Conservation (phyloP, 2,797 vertebrate species). For the Cottoperca gobio region DNA sequence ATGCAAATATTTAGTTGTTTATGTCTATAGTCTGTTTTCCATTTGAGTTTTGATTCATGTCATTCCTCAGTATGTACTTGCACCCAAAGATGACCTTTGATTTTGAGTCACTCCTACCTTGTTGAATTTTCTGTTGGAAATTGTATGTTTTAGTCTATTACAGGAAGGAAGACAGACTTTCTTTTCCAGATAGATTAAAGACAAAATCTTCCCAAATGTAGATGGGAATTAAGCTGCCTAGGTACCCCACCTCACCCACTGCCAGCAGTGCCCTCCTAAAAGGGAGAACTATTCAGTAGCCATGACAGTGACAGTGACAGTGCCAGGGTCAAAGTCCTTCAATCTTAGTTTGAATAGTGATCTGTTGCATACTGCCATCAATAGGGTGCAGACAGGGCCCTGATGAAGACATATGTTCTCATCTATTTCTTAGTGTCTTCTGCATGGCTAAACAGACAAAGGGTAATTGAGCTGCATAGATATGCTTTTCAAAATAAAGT, state of each 20-base stretch:
- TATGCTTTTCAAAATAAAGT: slow-evolving; percentile 79
- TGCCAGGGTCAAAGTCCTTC: slow-evolving; percentile 43
- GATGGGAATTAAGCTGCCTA: slow-evolving; percentile 25
- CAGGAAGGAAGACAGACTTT: neutral
- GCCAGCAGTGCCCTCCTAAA: slow-evolving; percentile 12
- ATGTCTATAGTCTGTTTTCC: slow-evolving; percentile 21
- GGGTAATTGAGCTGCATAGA: slow-evolving; percentile 73
- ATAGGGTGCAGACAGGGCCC: slow-evolving; percentile 17
- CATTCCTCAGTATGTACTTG: slow-evolving; percentile 12
- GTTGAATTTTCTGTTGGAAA: slow-evolving; percentile 20
- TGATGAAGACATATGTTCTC: slow-evolving; percentile 59
- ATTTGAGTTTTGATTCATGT: slow-evolving; percentile 12
- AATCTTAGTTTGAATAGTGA: slow-evolving; percentile 51
- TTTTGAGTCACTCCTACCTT: neutral
- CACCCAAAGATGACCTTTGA: neutral
- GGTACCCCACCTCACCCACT: slow-evolving; percentile 11
- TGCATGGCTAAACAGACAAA: slow-evolving; percentile 73
- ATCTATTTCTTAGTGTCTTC: slow-evolving; percentile 58
- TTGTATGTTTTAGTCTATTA: neutral
- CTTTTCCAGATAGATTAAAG: slow-evolving; percentile 13
- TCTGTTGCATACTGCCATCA: slow-evolving; percentile 51
- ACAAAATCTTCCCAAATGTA: slow-evolving; percentile 17
- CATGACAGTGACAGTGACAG: slow-evolving; percentile 50
- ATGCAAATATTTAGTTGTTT: slow-evolving; percentile 1
- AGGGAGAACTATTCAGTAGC: slow-evolving; percentile 43